phyloP scores from a whole-genome alignment of 2,888 invertebrate genomes.

The Oxycera nigricornis region DNA sequence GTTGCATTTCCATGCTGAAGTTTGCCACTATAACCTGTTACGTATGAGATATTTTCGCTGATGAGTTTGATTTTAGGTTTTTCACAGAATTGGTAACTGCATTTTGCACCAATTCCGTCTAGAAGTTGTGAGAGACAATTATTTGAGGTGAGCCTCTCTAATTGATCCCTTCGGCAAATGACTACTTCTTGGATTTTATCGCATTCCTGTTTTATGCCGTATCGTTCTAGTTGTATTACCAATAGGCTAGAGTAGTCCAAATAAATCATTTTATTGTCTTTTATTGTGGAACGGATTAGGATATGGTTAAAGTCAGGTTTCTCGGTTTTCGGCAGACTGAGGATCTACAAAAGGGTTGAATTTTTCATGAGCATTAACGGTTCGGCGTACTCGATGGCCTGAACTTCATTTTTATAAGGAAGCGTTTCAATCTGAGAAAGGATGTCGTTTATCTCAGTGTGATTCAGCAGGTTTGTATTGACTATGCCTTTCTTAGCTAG shows the following conservation, averaged over 20 bases:
- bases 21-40: slow-evolving; percentile 35
- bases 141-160: not conserved
- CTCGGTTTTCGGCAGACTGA: not conserved
- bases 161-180: not conserved
- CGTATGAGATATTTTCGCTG: slow-evolving; percentile 28
- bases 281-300: slow-evolving; percentile 20
- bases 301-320: slow-evolving; percentile 27
- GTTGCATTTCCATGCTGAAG: no score
- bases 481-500: slow-evolving; percentile 7
- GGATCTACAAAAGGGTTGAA: slow-evolving; percentile 11
- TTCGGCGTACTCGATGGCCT: slow-evolving; percentile 39
- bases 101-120: not conserved
- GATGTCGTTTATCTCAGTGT: not conserved
- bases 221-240: slow-evolving; percentile 1
- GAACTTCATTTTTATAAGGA: slow-evolving; percentile 43
- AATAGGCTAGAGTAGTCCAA: slow-evolving; percentile 13
- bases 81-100: slow-evolving; percentile 17
- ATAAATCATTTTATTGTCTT: slow-evolving; percentile 31
- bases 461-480: not conserved
- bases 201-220: not conserved
- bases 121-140: slow-evolving; percentile 34
- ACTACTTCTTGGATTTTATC: not conserved
- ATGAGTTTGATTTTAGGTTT: slow-evolving; percentile 11
- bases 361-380: slow-evolving; percentile 45
- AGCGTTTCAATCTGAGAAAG: slow-evolving; percentile 43